These are phyloP conservation scores for Ophion ventricosus DNA, from an alignment of 2,888 invertebrate species.

Conservation along the genomic window DNA sequence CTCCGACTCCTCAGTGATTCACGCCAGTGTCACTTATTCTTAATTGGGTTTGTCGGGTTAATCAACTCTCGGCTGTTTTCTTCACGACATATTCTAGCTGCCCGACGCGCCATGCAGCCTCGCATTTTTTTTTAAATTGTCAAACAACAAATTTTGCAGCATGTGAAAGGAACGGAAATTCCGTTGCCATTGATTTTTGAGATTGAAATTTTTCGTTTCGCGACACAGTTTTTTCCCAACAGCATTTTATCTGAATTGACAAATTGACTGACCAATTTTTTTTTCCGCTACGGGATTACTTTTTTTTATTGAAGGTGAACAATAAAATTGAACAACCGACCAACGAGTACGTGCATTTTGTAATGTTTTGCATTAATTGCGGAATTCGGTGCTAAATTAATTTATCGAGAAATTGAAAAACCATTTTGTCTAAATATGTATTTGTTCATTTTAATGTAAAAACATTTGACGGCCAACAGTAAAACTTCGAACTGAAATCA, in stretches of 20 bases:
- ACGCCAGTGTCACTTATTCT: conserved; percentile 72
- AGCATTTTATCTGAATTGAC: background rate
- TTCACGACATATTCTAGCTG: conserved; percentile 2
- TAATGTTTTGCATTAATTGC: no score
- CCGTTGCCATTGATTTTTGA: background rate
- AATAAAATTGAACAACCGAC: no score
- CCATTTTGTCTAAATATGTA: no score
- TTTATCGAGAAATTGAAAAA: no score
- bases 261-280: background rate
- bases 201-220: background rate
- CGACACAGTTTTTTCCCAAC: background rate
- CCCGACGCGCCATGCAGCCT: background rate
- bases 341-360: no score
- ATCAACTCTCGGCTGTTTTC: conserved; percentile 57
- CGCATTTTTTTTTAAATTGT: background rate
- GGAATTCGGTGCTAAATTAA: no score
- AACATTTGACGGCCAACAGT: no score
- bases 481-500: no score
- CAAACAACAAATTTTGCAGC: background rate
- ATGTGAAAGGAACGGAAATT: background rate
- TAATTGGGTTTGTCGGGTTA: conserved; percentile 75
- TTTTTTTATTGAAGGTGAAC: no score
- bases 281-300: background rate
- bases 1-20: conserved; percentile 74
- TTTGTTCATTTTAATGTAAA: no score